Evolutionary conservation across 1,140 invertebrate species (phyloP).

Genomic region (Hypsibius dujardini): DNA sequence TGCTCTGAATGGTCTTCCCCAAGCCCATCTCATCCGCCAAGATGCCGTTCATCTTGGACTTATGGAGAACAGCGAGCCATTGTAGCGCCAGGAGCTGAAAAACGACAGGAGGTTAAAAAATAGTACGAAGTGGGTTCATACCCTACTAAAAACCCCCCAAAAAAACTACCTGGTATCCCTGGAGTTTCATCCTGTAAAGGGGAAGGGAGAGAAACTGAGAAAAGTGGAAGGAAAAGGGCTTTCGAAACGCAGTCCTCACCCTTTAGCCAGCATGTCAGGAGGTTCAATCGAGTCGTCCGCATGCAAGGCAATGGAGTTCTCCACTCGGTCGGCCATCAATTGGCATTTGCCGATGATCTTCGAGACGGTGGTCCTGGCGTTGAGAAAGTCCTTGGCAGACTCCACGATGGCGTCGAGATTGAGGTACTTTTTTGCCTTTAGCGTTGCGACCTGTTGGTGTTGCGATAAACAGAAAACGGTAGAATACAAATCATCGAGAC

Average conservation of each 20-base stretch:
- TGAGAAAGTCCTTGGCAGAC: not conserved
- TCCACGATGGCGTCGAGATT: not conserved
- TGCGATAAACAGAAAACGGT: conserved; percentile 18
- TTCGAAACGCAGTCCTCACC: not conserved
- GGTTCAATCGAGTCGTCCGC: not conserved
- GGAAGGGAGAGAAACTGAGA: too few species aligned
- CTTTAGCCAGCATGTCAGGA: not conserved
- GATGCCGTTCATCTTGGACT: conserved; percentile 77
- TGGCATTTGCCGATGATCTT: conserved; percentile 2
- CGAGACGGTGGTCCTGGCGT: not conserved
- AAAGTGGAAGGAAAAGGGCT: conserved; percentile 17
- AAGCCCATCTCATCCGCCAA: conserved; percentile 72
- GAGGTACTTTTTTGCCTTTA: not conserved
- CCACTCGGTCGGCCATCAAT: not conserved
- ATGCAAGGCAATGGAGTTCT: not conserved
- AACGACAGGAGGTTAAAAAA: conserved; percentile 42
- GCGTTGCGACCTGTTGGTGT: conserved; percentile 16
- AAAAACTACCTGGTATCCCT: conserved; percentile 18
- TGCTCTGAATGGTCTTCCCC: conserved; percentile 71
- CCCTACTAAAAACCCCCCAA: conserved; percentile 3
- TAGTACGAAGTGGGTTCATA: too few species aligned
- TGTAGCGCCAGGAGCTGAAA: conserved; percentile 77
- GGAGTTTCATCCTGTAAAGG: conserved; percentile 23
- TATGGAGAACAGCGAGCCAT: conserved; percentile 74
- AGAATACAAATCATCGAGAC: too few species aligned